Evolutionary conservation across 2,888 invertebrate species (phyloP).

Genomic region (Anthophora plumipes): DNA sequence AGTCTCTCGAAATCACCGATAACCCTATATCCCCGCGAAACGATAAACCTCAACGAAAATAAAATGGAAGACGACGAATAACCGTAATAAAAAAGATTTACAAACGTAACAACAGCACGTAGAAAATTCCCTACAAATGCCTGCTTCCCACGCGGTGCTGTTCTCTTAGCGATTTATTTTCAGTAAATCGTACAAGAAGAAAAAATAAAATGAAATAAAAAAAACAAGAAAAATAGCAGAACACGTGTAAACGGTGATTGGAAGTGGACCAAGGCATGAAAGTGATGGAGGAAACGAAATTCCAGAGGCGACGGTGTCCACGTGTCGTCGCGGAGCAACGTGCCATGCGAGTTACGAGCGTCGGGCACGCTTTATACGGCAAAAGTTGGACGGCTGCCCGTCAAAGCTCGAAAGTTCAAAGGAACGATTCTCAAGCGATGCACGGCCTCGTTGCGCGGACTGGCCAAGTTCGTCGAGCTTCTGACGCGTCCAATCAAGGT

Average conservation of each 20-base stretch:
- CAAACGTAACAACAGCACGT: too few relatives aligned
- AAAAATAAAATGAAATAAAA: too few relatives aligned
- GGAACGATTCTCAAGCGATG: conserved; percentile 58
- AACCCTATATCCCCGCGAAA: too few relatives aligned
- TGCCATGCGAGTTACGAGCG: conserved; percentile 16
- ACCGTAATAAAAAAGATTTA: too few relatives aligned
- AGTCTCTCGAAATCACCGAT: too few relatives aligned
- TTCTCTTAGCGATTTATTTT: too few relatives aligned
- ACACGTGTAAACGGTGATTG: neutral
- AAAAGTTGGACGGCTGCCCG: conserved; percentile 61
- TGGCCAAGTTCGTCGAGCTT: conserved; percentile 57
- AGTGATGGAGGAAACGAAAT: neutral
- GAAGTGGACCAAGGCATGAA: neutral
- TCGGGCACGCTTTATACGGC: conserved; percentile 36
- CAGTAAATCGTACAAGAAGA: too few relatives aligned
- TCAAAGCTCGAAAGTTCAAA: conserved; percentile 64
- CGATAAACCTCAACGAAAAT: too few relatives aligned
- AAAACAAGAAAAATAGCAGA: too few relatives aligned
- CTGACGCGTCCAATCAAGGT: conserved; percentile 59
- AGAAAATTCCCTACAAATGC: too few relatives aligned
- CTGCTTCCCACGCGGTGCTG: too few relatives aligned
- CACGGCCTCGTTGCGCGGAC: conserved; percentile 42
- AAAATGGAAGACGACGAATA: too few relatives aligned
- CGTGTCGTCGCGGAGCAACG: conserved; percentile 16
- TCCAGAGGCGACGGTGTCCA: conserved; percentile 1